Conservation (phyloP, 2,113 vertebrate genomes). For the Microcebus griseorufus region DNA sequence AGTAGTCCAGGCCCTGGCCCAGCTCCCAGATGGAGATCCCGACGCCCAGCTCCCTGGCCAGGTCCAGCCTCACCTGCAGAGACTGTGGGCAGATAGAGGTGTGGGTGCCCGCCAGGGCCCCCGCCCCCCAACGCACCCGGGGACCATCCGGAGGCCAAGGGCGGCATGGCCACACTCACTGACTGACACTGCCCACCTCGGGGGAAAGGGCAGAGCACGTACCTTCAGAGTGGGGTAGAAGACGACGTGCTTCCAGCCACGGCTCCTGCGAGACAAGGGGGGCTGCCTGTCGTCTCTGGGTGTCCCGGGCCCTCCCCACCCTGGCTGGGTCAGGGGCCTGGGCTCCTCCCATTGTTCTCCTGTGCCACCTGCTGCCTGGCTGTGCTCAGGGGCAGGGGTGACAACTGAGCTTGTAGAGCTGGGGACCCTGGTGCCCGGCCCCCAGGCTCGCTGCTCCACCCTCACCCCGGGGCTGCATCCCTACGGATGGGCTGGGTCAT, state of each 20-base stretch:
- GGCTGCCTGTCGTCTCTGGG: accelerated
- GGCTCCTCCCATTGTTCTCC: no score
- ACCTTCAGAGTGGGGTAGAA: conserved; percentile 97
- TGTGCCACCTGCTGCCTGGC: not conserved
- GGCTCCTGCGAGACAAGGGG: conserved; percentile 86
- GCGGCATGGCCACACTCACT: not conserved
- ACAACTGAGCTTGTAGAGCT: accelerated
- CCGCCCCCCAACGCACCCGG: no score
- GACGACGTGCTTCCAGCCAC: conserved; percentile 90
- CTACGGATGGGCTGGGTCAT: accelerated
- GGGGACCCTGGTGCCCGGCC: not conserved
- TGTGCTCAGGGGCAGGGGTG: not conserved
- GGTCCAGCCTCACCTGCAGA: conserved; percentile 90
- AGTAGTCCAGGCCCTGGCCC: conserved; percentile 99
- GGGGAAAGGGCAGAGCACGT: not conserved
- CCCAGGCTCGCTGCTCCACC: no score
- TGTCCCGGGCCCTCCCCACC: accelerated
- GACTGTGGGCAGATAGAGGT: conserved; percentile 86
- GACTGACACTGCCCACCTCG: not conserved
- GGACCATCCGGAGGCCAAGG: not conserved
- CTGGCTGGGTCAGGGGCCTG: not conserved
- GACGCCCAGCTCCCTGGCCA: conserved; percentile 94
- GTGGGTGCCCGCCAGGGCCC: not conserved
- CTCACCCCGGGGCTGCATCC: not conserved
- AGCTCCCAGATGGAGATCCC: conserved; percentile 98